Conservation (phyloP, 2,113 vertebrate species). For the Crypturellus undulatus region DNA sequence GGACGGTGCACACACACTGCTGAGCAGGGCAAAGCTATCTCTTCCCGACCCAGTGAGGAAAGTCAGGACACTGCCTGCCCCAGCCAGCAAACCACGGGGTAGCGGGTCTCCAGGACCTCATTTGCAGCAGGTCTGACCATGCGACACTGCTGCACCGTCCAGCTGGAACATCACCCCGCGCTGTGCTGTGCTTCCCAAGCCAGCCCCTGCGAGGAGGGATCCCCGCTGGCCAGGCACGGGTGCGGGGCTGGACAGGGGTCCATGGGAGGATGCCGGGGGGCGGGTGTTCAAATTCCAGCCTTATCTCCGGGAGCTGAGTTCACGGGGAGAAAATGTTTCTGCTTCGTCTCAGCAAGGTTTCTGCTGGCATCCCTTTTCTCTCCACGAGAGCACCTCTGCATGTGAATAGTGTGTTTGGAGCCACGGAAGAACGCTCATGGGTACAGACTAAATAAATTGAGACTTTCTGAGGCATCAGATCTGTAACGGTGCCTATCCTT, state of each 20-base stretch:
- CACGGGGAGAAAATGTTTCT: slow-evolving; percentile 32
- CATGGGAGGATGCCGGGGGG: slow-evolving; percentile 9
- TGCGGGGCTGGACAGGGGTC: background rate
- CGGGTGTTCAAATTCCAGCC: slow-evolving; percentile 31
- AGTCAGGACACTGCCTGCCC: background rate
- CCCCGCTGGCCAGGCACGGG: background rate
- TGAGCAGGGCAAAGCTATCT: background rate
- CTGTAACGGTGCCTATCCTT: background rate
- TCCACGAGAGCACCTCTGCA: background rate
- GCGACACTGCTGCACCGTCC: background rate
- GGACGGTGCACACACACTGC: fast-evolving
- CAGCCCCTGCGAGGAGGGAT: background rate
- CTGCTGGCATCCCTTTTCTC: slow-evolving; percentile 14
- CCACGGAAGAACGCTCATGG: background rate
- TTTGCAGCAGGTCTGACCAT: background rate
- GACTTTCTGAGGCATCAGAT: background rate
- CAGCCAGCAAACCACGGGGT: fast-evolving
- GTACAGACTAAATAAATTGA: background rate
- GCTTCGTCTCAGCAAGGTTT: slow-evolving; percentile 43
- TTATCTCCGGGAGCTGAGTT: slow-evolving; percentile 60
- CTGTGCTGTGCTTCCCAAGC: background rate
- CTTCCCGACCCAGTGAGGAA: background rate
- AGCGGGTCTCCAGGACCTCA: background rate
- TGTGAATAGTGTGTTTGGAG: background rate
- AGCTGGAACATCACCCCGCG: background rate